Percentiles rank a stretch among this genome's conserved stretches.
phyloP scores from a whole-genome alignment of 2,797 vertebrate species.

The Martes flavigula region DNA sequence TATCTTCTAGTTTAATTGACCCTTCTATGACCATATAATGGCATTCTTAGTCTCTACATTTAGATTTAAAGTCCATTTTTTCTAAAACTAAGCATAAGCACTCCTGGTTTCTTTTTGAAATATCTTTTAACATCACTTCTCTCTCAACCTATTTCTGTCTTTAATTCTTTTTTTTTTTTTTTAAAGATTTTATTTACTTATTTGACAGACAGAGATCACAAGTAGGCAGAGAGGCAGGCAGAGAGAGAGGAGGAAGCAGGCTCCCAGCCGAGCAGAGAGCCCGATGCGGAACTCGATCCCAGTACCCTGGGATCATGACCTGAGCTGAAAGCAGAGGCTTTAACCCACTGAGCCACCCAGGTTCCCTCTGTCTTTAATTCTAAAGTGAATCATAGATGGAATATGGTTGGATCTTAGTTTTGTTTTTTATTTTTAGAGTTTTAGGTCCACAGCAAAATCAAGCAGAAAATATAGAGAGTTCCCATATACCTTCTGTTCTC shows the following conservation, averaged over 20 bases:
- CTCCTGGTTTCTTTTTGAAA: background rate
- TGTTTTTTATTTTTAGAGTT: background rate
- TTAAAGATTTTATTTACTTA: too few species aligned
- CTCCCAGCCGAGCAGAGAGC: too few species aligned
- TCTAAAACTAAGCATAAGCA: background rate
- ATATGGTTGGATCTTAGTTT: background rate
- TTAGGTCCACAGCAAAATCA: background rate
- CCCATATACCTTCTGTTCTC: background rate
- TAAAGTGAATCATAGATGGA: background rate
- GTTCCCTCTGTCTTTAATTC: background rate
- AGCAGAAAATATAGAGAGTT: background rate
- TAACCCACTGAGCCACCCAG: too few species aligned
- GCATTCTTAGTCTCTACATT: background rate
- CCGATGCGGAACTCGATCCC: too few species aligned
- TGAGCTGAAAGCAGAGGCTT: too few species aligned
- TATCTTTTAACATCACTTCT: background rate
- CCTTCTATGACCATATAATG: background rate
- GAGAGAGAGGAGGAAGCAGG: too few species aligned
- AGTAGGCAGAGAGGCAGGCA: too few species aligned
- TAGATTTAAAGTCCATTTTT: background rate
- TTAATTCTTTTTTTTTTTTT: background rate
- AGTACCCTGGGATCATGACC: too few species aligned
- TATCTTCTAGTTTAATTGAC: background rate
- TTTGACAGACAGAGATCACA: too few species aligned
- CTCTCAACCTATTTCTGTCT: background rate